These are phyloP conservation scores for Mylabris phalerata DNA, from an alignment of 1,140 invertebrate genomes.

Conservation along the genomic window DNA sequence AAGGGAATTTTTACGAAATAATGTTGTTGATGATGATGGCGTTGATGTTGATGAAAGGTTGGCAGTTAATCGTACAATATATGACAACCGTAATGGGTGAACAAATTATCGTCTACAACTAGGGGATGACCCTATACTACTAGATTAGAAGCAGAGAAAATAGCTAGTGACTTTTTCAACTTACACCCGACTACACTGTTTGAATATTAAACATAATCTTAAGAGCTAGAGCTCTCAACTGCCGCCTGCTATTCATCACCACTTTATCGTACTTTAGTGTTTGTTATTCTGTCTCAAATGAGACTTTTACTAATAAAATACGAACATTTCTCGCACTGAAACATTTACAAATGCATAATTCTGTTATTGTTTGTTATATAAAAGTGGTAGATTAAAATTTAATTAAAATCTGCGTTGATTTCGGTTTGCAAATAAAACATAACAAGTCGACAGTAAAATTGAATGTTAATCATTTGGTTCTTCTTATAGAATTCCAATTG, in stretches of 20 bases:
- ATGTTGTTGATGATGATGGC: too few species aligned
- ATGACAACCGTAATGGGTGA: slow-evolving; percentile 1
- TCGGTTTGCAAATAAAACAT: too few species aligned
- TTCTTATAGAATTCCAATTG: too few species aligned
- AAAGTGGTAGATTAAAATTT: too few species aligned
- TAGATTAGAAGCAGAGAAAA: slow-evolving; percentile 26
- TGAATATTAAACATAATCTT: slow-evolving; percentile 29
- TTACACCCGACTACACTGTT: slow-evolving; percentile 21
- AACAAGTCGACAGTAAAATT: too few species aligned
- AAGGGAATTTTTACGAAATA: too few species aligned
- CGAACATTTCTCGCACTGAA: background rate
- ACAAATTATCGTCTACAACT: slow-evolving; percentile 11
- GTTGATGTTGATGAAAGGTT: too few species aligned
- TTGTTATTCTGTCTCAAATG: slow-evolving; percentile 24
- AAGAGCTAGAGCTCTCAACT: slow-evolving; percentile 24
- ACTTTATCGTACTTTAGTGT: slow-evolving; percentile 28
- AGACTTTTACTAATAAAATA: slow-evolving; percentile 15
- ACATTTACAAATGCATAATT: too few species aligned
- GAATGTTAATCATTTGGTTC: too few species aligned
- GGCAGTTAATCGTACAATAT: slow-evolving; percentile 6
- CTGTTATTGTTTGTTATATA: too few species aligned
- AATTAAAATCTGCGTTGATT: too few species aligned
- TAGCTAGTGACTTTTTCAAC: slow-evolving; percentile 27
- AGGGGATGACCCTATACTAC: slow-evolving; percentile 18
- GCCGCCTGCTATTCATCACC: slow-evolving; percentile 23